Percentiles rank a stretch among this genome's conserved stretches.
phyloP scores from a whole-genome alignment of 2,797 vertebrate genomes.

The Dallia pectoralis region DNA sequence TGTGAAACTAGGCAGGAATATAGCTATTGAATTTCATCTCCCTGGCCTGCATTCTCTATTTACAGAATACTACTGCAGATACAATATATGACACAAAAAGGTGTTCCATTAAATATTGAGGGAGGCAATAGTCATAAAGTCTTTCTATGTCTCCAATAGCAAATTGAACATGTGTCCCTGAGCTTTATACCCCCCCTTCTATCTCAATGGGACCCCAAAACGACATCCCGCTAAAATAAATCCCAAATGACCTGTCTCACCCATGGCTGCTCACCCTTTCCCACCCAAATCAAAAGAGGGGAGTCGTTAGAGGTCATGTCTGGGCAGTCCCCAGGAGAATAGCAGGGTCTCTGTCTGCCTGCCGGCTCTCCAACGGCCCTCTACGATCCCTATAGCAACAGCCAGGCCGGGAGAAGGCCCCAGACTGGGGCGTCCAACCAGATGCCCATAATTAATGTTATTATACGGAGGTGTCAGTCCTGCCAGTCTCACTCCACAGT shows the following conservation, averaged over 20 bases:
- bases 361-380: constrained; percentile 63
- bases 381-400: constrained; percentile 79
- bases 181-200: constrained; percentile 8
- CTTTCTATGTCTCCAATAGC: constrained; percentile 7
- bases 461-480: constrained; percentile 67
- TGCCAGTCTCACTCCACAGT: constrained; percentile 66
- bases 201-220: constrained; percentile 30
- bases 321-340: constrained; percentile 81
- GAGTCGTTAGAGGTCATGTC: constrained; percentile 78
- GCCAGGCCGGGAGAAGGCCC: constrained; percentile 50
- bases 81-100: neutral
- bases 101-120: neutral
- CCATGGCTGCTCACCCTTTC: constrained; percentile 62
- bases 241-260: constrained; percentile 49
- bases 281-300: constrained; percentile 70
- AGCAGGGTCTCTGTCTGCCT: constrained; percentile 76
- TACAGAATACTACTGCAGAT: neutral
- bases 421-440: constrained; percentile 64
- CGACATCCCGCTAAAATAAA: constrained; percentile 40
- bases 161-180: constrained; percentile 12
- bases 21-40: neutral
- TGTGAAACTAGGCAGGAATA: neutral
- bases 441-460: constrained; percentile 70
- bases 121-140: neutral
- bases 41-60: neutral